Base-by-base conservation (phyloP, 2,888 invertebrate genomes). In the Halictus ligatus region DNA sequence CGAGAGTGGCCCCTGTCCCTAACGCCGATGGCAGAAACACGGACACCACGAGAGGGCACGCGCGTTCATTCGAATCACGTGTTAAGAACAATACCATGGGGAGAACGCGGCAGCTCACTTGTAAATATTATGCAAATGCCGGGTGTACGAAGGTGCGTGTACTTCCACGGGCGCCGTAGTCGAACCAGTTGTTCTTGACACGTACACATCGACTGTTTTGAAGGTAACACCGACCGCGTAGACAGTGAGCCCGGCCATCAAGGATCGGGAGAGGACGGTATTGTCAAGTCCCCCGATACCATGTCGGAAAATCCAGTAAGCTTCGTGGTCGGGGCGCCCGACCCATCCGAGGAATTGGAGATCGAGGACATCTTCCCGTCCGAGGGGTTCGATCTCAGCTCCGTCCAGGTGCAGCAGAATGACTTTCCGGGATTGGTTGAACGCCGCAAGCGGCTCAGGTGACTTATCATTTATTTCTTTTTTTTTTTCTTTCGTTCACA, bases 371-470 rank as follows among this genome's bases (percentile, higher is more conserved):
- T 92, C 83, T 95, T 95, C 84, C 95, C 95, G 29, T 88, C 88
- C 72, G 92, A 92, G 10, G 91, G 90, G 72, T 88, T 89, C 84
- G 92, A 94, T 83, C 83, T 75, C 72, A 48, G 40, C 74, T n/a
- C 29, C 43, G 2, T 12, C n/a, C 93, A 93, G 75, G 87, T 85
- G 80, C 94, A 91, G 82, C 92, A 92, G 75, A 82, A 89, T 80
- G 74, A 88, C 73, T 76, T 92, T 79, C 93, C 94, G 35, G 96
- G 95, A 84, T 92, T 95, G 84, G 94, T 94, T 78, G 96, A 96
- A 89, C 95, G 95, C 71, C 95, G 96, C 58, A 95, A 94, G 91
- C 94, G 95, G 80, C 95, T 96, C 92, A 95, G 95, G 96, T 96
- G 94, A 89, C 73, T 71, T 78, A 74, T 80, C 78, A 79, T 81